Base-by-base conservation (phyloP, 2,113 vertebrate species). In the Catharus minimus region DNA sequence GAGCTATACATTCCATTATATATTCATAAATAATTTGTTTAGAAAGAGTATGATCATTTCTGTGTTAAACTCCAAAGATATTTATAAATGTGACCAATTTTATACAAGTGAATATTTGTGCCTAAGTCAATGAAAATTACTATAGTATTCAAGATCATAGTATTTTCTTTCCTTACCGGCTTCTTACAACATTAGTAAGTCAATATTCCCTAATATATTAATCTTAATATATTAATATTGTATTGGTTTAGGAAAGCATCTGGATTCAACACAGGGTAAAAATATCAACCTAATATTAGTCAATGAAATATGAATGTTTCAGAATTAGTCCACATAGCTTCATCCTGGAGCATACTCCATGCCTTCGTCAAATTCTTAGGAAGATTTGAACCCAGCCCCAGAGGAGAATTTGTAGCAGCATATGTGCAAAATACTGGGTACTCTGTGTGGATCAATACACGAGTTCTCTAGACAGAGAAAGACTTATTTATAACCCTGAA, bases 401-500 rank as follows among this genome's bases (percentile, higher is more conserved):
- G 12, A 33, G 18, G 15, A 55, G 23, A 74, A 65, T 32, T 36
- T 17, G 57, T 12, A 89, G 36, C 11, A 61, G 18, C 5, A 3
- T 46, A 4, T 13, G 12, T 0, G 0, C 39, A 39, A 60, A 65
- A 15, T 9, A 13, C 19, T 10, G 21, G 0, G 1, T 28, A 12
- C 9, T 49, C 24, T 58, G 6, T 32, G 13, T 46, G 19, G n/a
- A 69, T 18, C 5, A 58, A 52, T 21, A 26, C 1, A 14, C 0
- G 0, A 50, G 6, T 22, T 23, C 7, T 50, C 4, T 30, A 23
- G 52, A 8, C n/a, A 88, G 28, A 20, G 3, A 11, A 69, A 88
- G 15, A 28, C 6, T 72, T 72, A 24, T 8, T 24, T 64, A 22
- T 21, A 39, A 38, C 8, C 7, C 4, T 38, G 20, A 75, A 57